Conservation (phyloP, 2,888 invertebrate species). For the Eutolmus rufibarbis region DNA sequence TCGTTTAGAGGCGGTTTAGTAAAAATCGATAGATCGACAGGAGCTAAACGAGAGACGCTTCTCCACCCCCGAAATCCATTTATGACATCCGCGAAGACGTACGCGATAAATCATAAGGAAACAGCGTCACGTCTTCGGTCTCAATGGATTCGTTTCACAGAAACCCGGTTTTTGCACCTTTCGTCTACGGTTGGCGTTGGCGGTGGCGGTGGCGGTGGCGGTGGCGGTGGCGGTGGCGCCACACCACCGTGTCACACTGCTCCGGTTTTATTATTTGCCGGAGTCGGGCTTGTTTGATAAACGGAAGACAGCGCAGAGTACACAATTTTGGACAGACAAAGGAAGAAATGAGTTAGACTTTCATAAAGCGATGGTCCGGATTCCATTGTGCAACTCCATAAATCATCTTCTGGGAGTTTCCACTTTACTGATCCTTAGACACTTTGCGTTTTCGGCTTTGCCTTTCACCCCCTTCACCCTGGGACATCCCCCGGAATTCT, state of each 20-base stretch:
- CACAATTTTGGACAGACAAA: not conserved
- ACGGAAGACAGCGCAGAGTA: not conserved
- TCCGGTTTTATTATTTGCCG: not conserved
- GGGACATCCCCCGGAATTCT: not conserved
- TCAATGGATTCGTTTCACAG: not conserved
- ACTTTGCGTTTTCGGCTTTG: not conserved
- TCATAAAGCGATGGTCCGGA: not conserved
- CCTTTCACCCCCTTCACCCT: not conserved
- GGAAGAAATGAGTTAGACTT: constrained; percentile 20
- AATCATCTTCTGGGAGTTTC: constrained; percentile 7
- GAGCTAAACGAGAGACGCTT: not conserved
- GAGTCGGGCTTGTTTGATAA: not conserved
- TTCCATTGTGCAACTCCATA: constrained; percentile 17
- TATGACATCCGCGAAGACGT: constrained; percentile 11
- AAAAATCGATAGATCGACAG: constrained; percentile 30
- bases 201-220: too few relatives aligned
- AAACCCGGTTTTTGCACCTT: not conserved
- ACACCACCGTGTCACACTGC: not conserved
- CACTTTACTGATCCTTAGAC: constrained; percentile 2
- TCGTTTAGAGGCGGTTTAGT: not conserved
- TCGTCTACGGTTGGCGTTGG: not conserved
- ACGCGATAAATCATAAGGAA: constrained; percentile 20
- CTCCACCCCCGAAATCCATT: not conserved
- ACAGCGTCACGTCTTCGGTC: not conserved
- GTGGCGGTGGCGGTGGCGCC: not conserved